A percentile compares a stretch with the other conserved stretches of the same genome.
Evolutionary conservation across 2,888 invertebrate species (phyloP).

Genomic region (Pseudoips prasinana): DNA sequence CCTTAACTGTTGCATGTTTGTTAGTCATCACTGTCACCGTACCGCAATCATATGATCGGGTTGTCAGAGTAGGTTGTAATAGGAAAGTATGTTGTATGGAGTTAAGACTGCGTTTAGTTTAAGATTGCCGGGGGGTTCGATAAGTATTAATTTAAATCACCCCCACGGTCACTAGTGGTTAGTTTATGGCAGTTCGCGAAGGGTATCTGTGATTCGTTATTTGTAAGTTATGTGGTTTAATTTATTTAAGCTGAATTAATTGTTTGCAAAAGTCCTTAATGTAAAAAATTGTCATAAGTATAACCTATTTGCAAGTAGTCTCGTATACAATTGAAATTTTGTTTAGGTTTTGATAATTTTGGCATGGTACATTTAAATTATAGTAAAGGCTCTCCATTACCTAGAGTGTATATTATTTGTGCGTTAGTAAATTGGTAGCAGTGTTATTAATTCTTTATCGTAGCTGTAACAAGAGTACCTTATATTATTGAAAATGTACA

Average conservation of each 20-base stretch:
- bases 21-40: conserved; percentile 35
- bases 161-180: conserved; percentile 28
- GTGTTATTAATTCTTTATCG: conserved; percentile 6
- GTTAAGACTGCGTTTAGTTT: conserved; percentile 75
- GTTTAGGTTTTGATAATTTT: conserved; percentile 7
- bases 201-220: conserved; percentile 78
- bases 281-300: conserved; percentile 19
- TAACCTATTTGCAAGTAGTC: conserved; percentile 14
- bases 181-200: conserved; percentile 58
- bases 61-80: conserved; percentile 58
- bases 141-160: conserved; percentile 31
- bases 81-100: conserved; percentile 57
- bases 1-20: conserved; percentile 60
- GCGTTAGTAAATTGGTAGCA: no score
- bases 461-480: conserved; percentile 41
- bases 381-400: conserved; percentile 5
- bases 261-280: conserved; percentile 35
- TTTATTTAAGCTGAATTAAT: conserved; percentile 51
- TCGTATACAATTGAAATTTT: conserved; percentile 12
- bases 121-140: conserved; percentile 42
- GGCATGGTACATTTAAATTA: conserved; percentile 4
- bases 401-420: no score
- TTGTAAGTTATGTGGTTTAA: conserved; percentile 60
- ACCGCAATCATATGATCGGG: conserved; percentile 30
- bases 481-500: conserved; percentile 38